phyloP scores from a whole-genome alignment of 2,888 invertebrate species.

The Halocaridina rubra region DNA sequence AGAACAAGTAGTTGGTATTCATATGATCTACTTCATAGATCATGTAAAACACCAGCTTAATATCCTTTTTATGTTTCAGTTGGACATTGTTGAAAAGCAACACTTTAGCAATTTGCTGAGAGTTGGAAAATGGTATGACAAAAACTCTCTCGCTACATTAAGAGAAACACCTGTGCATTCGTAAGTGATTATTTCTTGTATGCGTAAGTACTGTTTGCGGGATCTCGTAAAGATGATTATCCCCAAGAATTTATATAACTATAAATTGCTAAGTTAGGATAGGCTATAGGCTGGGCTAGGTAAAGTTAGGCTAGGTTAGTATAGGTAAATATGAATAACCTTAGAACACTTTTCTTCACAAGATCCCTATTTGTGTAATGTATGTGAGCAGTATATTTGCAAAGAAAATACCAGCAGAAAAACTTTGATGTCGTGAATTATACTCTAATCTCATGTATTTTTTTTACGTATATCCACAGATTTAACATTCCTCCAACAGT shows the following conservation, averaged over 20 bases:
- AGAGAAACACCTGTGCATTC: conserved; percentile 31
- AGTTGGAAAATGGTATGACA: conserved; percentile 41
- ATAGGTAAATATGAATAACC: too few species aligned
- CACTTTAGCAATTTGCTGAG: conserved; percentile 42
- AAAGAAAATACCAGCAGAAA: too few species aligned
- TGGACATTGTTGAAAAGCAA: conserved; percentile 34
- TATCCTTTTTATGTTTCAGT: conserved; percentile 13
- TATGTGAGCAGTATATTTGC: too few species aligned
- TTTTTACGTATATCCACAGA: conserved; percentile 9
- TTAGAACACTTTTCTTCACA: too few species aligned
- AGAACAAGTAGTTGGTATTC: too few species aligned
- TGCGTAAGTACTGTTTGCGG: neutral
- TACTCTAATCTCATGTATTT: neutral
- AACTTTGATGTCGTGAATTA: too few species aligned
- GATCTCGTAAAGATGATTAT: neutral
- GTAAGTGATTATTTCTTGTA: neutral
- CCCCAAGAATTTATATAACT: neutral
- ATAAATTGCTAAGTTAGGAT: too few species aligned
- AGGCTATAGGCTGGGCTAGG: too few species aligned
- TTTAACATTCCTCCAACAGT: conserved; percentile 45
- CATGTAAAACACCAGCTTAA: too few species aligned
- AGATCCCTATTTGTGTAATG: too few species aligned
- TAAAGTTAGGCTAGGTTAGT: too few species aligned
- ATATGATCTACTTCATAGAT: too few species aligned
- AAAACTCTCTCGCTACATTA: neutral